Base-by-base conservation (phyloP, 1,140 invertebrate species). In the Drosophila repleta region DNA sequence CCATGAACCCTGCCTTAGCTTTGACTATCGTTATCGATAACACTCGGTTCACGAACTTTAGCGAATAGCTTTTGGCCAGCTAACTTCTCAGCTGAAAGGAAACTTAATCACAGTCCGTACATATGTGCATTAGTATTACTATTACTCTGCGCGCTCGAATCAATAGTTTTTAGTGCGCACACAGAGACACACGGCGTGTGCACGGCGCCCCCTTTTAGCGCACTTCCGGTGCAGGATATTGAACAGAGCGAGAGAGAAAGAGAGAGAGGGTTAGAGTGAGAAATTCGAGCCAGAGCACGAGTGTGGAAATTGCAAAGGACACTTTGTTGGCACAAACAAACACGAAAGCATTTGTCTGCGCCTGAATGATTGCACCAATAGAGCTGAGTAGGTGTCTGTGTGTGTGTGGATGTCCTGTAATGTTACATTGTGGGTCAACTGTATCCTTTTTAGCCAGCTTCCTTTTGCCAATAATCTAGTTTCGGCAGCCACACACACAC, bases 311-410 rank as follows among this genome's bases (percentile, higher is more conserved):
- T 57, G 74, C 73, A 72, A 46, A 80, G 76, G 67, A 76, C 69
- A 82, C 79, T 74, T 68, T 81, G 79, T 82, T 83, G 75, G 56
- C 79, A 71, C 58, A 66, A 79, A 79, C 79, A 82, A 83, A 79
- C 75, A 82, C 58, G 56, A 79, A 52, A 56, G 58, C 75, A 83
- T 82, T 82, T 83, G 75, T 83, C 79, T 82, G 79, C 65, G 71
- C 65, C 41, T 75, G 71, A 79, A 79, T 65, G 79, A 82, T 79
- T 83, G 75, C 79, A 74, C 48, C 65, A 75, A 51, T n/a, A 15
- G 37, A n/a, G 37, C 15, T 6, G 37, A 41, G 37, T 20, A 58
- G 41, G n/a, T 39, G 32, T 21, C 10, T 13, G 15, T 0, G 11
- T 29, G 32, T 63, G 49, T 21, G 32, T 53, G 37, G 21, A 15